Evolutionary conservation across 2,113 vertebrate genomes (phyloP).

Genomic region (Lamprologus lemairii): DNA sequence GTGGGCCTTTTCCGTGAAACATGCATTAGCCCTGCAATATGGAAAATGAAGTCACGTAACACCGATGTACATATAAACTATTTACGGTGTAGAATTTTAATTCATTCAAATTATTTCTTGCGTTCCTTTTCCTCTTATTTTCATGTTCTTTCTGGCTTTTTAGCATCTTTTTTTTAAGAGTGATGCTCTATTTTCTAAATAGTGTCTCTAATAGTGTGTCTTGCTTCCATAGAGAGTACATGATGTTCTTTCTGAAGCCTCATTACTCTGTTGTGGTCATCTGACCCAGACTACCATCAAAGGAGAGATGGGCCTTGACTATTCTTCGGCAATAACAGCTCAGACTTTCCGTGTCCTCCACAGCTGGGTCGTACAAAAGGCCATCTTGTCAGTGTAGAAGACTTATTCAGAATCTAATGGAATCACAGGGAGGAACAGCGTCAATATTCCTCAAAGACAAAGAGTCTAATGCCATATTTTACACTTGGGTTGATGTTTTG

Average conservation of each 20-base stretch:
- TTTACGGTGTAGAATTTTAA: not conserved
- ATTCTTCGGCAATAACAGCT: constrained; percentile 28
- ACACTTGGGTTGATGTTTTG: constrained; percentile 64
- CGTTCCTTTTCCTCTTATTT: not conserved
- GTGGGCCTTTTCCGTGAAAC: not conserved
- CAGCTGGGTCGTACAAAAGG: constrained; percentile 45
- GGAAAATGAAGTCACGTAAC: constrained; percentile 11
- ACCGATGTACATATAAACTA: not conserved
- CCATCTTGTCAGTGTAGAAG: constrained; percentile 37
- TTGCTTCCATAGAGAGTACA: not conserved
- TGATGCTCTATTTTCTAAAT: not conserved
- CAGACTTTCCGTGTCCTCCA: not conserved
- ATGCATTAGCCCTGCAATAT: constrained; percentile 2
- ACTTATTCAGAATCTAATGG: constrained; percentile 28
- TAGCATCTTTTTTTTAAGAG: not conserved
- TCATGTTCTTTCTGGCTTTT: not conserved
- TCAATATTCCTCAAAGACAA: constrained; percentile 55
- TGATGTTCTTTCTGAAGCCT: constrained; percentile 22
- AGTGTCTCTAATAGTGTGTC: not conserved
- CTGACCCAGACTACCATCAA: constrained; percentile 15
- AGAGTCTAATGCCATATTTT: constrained; percentile 64
- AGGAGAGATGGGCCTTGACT: constrained; percentile 32
- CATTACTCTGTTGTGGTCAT: constrained; percentile 22
- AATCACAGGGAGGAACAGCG: constrained; percentile 18
- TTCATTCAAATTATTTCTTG: not conserved